Conservation (phyloP, 2,113 vertebrate species). For the Mormoops blainvillei region DNA sequence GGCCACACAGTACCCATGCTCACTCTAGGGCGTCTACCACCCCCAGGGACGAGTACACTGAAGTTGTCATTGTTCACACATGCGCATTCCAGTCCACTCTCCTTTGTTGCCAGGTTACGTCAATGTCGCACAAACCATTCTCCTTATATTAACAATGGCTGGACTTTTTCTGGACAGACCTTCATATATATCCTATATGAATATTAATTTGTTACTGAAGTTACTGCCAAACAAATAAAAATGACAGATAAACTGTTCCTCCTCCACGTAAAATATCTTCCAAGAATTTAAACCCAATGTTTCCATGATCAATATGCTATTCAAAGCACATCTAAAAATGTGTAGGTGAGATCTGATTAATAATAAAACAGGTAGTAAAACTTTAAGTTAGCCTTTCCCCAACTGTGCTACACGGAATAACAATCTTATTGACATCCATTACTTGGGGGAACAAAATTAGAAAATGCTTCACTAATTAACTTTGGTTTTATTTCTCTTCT, state of each 20-base stretch:
- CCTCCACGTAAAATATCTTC: neutral
- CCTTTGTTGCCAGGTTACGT: no score
- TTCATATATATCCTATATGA: neutral
- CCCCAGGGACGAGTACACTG: no score
- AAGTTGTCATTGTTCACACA: no score
- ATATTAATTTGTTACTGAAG: neutral
- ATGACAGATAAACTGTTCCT: neutral
- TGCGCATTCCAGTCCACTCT: no score
- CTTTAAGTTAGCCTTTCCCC: neutral
- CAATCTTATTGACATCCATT: neutral
- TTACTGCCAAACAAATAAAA: neutral
- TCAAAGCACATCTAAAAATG: neutral
- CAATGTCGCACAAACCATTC: no score
- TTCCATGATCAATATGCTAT: neutral
- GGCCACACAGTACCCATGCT: no score
- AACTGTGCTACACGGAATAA: neutral
- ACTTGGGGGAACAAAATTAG: neutral
- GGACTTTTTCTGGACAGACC: no score
- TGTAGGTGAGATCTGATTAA: neutral
- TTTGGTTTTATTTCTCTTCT: neutral
- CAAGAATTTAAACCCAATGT: neutral
- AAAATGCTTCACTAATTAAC: neutral
- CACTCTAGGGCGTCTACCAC: no score
- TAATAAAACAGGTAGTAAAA: neutral
- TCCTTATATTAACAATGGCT: no score